A percentile compares a stretch with the other conserved stretches of the same genome.
These are phyloP conservation scores for Drosophila birchii DNA, from an alignment of 2,888 invertebrate genomes.

Conservation along the genomic window DNA sequence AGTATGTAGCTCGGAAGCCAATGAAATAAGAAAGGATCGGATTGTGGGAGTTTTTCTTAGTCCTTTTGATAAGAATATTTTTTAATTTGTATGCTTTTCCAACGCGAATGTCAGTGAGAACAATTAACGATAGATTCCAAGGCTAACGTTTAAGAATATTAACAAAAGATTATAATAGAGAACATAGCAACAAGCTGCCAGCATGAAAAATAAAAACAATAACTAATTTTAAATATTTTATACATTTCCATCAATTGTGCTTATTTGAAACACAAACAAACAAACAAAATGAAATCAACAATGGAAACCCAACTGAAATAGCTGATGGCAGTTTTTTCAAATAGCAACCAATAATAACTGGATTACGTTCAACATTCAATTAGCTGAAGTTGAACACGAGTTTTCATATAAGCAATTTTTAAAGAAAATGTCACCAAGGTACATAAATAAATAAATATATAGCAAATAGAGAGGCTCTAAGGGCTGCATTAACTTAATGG, in stretches of 20 bases:
- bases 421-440: slow-evolving; percentile 40
- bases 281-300: slow-evolving; percentile 25
- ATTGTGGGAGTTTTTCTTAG: slow-evolving; percentile 29
- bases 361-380: slow-evolving; percentile 45
- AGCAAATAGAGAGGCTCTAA: slow-evolving; percentile 40
- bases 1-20: slow-evolving; percentile 6
- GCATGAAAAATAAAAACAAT: slow-evolving; percentile 73
- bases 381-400: slow-evolving; percentile 48
- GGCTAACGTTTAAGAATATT: slow-evolving; percentile 51
- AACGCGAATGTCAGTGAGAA: slow-evolving; percentile 40
- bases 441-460: slow-evolving; percentile 38
- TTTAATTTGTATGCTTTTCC: slow-evolving; percentile 44
- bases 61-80: slow-evolving; percentile 43
- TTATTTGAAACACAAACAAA: slow-evolving; percentile 53
- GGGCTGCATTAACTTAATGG: slow-evolving; percentile 32
- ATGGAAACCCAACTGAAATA: slow-evolving; percentile 33
- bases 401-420: slow-evolving; percentile 71
- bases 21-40: slow-evolving; percentile 9
- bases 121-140: slow-evolving; percentile 52
- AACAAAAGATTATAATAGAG: slow-evolving; percentile 45
- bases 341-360: slow-evolving; percentile 56
- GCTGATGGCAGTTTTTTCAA: slow-evolving; percentile 38
- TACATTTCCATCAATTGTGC: slow-evolving; percentile 66
- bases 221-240: slow-evolving; percentile 77
- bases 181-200: slow-evolving; percentile 72